A percentile compares a stretch with the other conserved stretches of the same genome.
These are phyloP conservation scores for Mormyrus proboscirostris DNA, from an alignment of 2,797 vertebrate species.

Conservation along the genomic window DNA sequence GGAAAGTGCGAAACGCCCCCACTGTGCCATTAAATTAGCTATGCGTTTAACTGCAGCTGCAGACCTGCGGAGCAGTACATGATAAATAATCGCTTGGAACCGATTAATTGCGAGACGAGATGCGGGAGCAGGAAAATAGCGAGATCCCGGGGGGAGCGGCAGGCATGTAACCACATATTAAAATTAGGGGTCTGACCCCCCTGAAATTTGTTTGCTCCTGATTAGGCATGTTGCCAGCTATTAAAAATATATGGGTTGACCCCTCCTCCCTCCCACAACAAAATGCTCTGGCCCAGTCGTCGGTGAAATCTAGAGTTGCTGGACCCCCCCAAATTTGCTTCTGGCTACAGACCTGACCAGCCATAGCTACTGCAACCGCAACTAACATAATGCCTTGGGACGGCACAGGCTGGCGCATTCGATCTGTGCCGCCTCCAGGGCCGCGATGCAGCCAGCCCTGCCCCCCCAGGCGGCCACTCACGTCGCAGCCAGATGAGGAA, in stretches of 20 bases:
- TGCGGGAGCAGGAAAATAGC: background rate
- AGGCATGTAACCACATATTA: conserved; percentile 19
- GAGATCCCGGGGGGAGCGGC: conserved; percentile 28
- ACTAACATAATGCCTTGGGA: conserved; percentile 32
- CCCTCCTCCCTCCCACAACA: background rate
- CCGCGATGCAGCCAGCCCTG: conserved; percentile 32
- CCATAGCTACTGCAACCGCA: conserved; percentile 16
- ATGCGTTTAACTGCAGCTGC: conserved; percentile 26
- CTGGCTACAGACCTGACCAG: background rate
- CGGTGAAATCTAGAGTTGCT: conserved; percentile 10
- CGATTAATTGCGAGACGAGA: conserved; percentile 43
- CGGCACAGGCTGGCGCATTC: background rate
- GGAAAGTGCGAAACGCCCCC: background rate
- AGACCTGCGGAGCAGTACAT: conserved; percentile 50
- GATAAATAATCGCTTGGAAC: conserved; percentile 59
- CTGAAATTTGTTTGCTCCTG: background rate
- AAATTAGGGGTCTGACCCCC: background rate
- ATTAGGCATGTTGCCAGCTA: background rate
- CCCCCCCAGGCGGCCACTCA: conserved; percentile 35
- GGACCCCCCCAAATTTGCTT: conserved; percentile 12
- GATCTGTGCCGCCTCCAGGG: background rate
- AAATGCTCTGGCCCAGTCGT: background rate
- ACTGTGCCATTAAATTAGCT: background rate
- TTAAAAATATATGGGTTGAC: background rate
- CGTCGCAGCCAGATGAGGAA: conserved; percentile 48